phyloP scores from a whole-genome alignment of 2,797 vertebrate genomes.

The Bucorvus abyssinicus region DNA sequence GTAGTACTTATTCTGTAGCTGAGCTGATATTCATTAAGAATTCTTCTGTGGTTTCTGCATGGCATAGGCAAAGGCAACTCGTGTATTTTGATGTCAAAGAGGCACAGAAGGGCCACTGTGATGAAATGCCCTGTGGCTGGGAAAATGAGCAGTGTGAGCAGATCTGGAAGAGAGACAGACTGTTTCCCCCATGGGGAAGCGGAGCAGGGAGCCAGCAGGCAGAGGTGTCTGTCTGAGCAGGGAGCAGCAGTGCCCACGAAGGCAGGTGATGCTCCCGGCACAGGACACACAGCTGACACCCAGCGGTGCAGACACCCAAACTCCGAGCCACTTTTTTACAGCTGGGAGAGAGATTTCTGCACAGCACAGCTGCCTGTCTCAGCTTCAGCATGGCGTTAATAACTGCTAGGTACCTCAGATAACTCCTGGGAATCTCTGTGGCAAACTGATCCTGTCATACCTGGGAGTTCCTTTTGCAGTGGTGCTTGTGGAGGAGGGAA shows the following conservation, averaged over 20 bases:
- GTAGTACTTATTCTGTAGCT: not conserved
- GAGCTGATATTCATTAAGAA: not conserved
- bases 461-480: not conserved
- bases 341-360: not conserved
- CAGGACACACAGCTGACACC: not conserved
- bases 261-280: not conserved
- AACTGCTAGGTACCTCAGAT: not conserved
- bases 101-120: not conserved
- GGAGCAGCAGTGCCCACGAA: not conserved
- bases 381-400: not conserved
- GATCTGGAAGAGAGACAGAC: not conserved
- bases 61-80: not conserved
- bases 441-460: accelerated
- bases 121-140: not conserved
- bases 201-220: not conserved
- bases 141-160: not conserved
- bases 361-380: not conserved
- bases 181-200: not conserved
- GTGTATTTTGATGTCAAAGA: not conserved
- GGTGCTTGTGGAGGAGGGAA: not conserved
- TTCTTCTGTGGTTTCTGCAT: not conserved
- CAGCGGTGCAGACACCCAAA: not conserved
- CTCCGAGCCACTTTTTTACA: not conserved
- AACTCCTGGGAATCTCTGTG: not conserved
- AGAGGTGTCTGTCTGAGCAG: not conserved